Conservation (phyloP, 2,113 vertebrate species). For the Hemicordylus capensis region DNA sequence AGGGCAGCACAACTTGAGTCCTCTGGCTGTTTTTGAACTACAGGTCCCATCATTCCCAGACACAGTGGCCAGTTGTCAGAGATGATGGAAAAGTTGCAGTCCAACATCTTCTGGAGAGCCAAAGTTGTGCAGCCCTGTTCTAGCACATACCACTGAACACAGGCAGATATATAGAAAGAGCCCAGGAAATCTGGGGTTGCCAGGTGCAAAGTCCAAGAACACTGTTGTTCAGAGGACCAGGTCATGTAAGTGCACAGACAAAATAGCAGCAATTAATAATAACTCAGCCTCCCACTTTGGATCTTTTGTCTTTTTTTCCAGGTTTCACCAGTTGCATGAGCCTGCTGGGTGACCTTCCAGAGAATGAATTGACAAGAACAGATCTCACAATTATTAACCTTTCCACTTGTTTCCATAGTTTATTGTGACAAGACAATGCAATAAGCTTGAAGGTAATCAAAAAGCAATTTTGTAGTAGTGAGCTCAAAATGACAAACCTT, state of each 20-base stretch:
- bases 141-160: background rate
- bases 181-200: background rate
- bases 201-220: background rate
- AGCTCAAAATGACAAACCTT: conserved; percentile 84
- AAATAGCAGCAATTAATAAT: conserved; percentile 23
- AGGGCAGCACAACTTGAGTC: too few relatives aligned
- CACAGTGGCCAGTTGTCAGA: too few relatives aligned
- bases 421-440: conserved; percentile 85
- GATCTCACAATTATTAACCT: conserved; percentile 80
- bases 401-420: conserved; percentile 81
- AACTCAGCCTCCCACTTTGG: conserved; percentile 9
- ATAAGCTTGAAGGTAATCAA: conserved; percentile 82
- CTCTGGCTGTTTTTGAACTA: too few relatives aligned
- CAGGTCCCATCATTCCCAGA: too few relatives aligned
- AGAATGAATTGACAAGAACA: conserved; percentile 70
- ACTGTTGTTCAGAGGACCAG: background rate
- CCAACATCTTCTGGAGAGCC: too few relatives aligned
- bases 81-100: too few relatives aligned
- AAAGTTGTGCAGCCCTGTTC: background rate
- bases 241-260: conserved; percentile 29
- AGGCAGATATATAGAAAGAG: background rate
- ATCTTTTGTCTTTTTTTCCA: conserved; percentile 35
- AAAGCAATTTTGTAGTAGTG: conserved; percentile 82
- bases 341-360: conserved; percentile 53
- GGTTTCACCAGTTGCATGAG: conserved; percentile 30